A percentile compares a stretch with the other conserved stretches of the same genome.
Evolutionary conservation across 2,888 invertebrate genomes (phyloP).

Genomic region (Oxystoma pomonae): DNA sequence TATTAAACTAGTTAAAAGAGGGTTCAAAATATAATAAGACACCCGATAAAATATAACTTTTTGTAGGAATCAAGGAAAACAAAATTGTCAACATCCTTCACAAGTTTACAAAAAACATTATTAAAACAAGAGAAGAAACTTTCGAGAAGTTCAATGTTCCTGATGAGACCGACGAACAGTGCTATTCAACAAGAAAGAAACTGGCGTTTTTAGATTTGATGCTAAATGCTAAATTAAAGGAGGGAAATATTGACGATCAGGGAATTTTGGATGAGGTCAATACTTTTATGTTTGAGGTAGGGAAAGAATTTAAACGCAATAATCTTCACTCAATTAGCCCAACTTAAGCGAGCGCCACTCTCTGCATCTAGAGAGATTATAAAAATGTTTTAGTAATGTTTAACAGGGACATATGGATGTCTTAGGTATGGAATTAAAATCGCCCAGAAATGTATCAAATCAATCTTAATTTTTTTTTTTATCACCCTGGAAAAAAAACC

Average conservation of each 20-base stretch:
- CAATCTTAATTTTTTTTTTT: too few relatives aligned
- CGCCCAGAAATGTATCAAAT: too few relatives aligned
- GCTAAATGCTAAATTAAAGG: slow-evolving; percentile 28
- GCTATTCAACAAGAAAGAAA: slow-evolving; percentile 44
- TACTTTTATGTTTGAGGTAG: slow-evolving; percentile 53
- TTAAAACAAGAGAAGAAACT: slow-evolving; percentile 24
- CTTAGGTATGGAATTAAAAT: too few relatives aligned
- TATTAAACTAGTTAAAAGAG: too few relatives aligned
- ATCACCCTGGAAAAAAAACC: too few relatives aligned
- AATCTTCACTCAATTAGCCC: too few relatives aligned
- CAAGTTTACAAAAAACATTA: slow-evolving; percentile 33
- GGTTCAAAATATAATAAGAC: too few relatives aligned
- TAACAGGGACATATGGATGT: too few relatives aligned
- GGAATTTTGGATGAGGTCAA: slow-evolving; percentile 61
- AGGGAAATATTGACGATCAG: slow-evolving; percentile 30
- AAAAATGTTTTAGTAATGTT: too few relatives aligned
- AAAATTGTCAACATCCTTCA: slow-evolving; percentile 28
- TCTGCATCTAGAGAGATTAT: too few relatives aligned
- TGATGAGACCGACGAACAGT: slow-evolving; percentile 40
- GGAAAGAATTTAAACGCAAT: not conserved
- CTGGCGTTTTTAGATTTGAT: slow-evolving; percentile 35
- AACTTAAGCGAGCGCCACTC: too few relatives aligned
- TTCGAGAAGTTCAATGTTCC: slow-evolving; percentile 27
- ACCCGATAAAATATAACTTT: too few relatives aligned
- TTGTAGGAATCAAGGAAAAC: slow-evolving; percentile 22